phyloP scores from a whole-genome alignment of 2,888 invertebrate genomes.

The Agonum fuliginosum region DNA sequence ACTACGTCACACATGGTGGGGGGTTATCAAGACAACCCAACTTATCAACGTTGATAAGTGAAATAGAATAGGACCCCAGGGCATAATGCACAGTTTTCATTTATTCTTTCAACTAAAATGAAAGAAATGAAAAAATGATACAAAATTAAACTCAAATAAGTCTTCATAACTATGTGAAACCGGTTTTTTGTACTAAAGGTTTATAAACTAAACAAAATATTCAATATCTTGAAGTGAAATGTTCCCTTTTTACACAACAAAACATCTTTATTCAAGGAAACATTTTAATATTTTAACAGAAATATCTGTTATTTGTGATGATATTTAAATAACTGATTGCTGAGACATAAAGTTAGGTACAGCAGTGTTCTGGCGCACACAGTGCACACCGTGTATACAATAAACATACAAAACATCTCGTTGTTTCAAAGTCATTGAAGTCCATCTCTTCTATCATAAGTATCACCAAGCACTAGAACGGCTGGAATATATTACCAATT shows the following conservation, averaged over 20 bases:
- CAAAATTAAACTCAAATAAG: too few species aligned
- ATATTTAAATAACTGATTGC: slow-evolving; percentile 35
- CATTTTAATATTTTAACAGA: slow-evolving; percentile 46
- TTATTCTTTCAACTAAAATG: too few species aligned
- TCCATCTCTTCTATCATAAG: slow-evolving; percentile 19
- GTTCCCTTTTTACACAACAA: slow-evolving; percentile 38
- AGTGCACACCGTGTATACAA: slow-evolving; percentile 34
- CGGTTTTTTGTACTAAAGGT: too few species aligned
- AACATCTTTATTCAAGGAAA: slow-evolving; percentile 54
- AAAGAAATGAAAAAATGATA: too few species aligned
- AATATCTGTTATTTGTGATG: slow-evolving; percentile 43
- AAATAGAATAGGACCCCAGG: too few species aligned
- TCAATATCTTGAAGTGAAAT: not conserved
- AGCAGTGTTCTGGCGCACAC: slow-evolving; percentile 2
- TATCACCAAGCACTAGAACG: slow-evolving; percentile 18
- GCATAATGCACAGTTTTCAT: too few species aligned
- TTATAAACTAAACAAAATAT: too few species aligned
- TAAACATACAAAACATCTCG: slow-evolving; percentile 34
- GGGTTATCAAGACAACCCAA: too few species aligned
- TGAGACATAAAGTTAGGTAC: slow-evolving; percentile 38
- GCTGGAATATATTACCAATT: slow-evolving; percentile 11
- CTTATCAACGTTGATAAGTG: too few species aligned
- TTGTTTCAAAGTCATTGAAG: slow-evolving; percentile 35
- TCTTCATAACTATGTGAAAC: too few species aligned
- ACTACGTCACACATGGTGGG: too few species aligned